Base-by-base conservation (phyloP, 2,888 invertebrate genomes). In the Phaedon cochleariae region DNA sequence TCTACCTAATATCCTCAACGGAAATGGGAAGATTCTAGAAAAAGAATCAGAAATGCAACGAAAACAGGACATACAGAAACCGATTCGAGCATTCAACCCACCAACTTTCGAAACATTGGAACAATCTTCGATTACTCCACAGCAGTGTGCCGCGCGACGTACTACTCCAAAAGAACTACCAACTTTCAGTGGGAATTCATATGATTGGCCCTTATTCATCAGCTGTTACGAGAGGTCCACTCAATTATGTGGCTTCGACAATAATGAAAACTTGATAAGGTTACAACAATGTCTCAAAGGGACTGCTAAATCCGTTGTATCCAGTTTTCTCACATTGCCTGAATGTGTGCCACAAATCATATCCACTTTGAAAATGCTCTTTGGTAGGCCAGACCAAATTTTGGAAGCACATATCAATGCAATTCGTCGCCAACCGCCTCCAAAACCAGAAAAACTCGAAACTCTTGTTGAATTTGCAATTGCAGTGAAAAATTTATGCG, bases 321-420 rank as follows among this genome's bases (percentile, higher is more conserved):
- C 48, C 55, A 55, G 45, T 31, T 48, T 57, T 57, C 37, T 62
- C 2, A 62, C 45, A 7, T 26, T 41, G 10, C 55, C 54, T 21
- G 62, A 55, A 46, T 62, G 62, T 46, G 62, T 61, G n/a, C 51
- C 63, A 0, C 34, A 58, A 21, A 62, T 58, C 1, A 58, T 58
- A 7, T 49, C 10, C 10, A 55, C 64, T 2, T 31, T 64, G 15
- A 37, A 64, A 31, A 64, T 64, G 12, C 51, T 62, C 20, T 62
- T n/a, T 18, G 48, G 49, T 29, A 60, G 64, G 54, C 60, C 64
- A 54, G 60, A 60, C 12, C 54, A 60, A 34, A 64, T 63, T 18
- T 37, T 58, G 12, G 63, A 63, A 63, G 51, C 41, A n/a, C 49
- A 60, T 18, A 60, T 64, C 45, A 53, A 60, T 48, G 1, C 31